A percentile compares a stretch with the other conserved stretches of the same genome.
Evolutionary conservation across 2,888 invertebrate genomes (phyloP).

Genomic region (Catocala sponsa): DNA sequence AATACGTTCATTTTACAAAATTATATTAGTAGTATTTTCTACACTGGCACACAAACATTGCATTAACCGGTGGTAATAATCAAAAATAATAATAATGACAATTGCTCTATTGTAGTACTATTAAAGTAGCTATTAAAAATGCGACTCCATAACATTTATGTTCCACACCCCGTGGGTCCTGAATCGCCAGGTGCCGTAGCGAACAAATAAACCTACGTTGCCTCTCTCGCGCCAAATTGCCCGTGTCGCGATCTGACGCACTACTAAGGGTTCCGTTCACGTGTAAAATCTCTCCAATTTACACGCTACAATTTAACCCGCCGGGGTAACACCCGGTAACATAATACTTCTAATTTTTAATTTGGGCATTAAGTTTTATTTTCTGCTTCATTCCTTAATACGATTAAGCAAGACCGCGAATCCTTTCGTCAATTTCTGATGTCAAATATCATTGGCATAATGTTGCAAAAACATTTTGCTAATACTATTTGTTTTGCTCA

Average conservation of each 20-base stretch:
- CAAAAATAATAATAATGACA: neutral
- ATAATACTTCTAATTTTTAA: constrained; percentile 60
- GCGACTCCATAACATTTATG: constrained; percentile 56
- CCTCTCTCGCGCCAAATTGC: constrained; percentile 82
- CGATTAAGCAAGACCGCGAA: constrained; percentile 58
- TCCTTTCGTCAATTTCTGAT: constrained; percentile 45
- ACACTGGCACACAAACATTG: too few species aligned
- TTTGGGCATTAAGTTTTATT: constrained; percentile 60
- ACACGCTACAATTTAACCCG: constrained; percentile 70
- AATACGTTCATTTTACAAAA: too few species aligned
- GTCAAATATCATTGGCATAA: neutral
- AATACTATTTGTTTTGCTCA: constrained; percentile 53
- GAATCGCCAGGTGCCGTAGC: constrained; percentile 78
- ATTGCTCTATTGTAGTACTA: constrained; percentile 2
- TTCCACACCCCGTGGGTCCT: constrained; percentile 63
- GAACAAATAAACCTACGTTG: constrained; percentile 75
- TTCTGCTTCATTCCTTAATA: constrained; percentile 58
- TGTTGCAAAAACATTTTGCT: constrained; percentile 46
- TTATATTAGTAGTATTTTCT: too few species aligned
- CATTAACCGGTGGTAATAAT: constrained; percentile 5
- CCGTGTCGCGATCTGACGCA: constrained; percentile 81
- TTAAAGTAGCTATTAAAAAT: constrained; percentile 6
- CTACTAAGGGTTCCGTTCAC: constrained; percentile 79
- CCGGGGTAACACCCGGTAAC: constrained; percentile 63
- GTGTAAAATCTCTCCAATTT: constrained; percentile 82